These are phyloP conservation scores for Progne subis DNA, from an alignment of 2,113 vertebrate genomes.

Conservation along the genomic window DNA sequence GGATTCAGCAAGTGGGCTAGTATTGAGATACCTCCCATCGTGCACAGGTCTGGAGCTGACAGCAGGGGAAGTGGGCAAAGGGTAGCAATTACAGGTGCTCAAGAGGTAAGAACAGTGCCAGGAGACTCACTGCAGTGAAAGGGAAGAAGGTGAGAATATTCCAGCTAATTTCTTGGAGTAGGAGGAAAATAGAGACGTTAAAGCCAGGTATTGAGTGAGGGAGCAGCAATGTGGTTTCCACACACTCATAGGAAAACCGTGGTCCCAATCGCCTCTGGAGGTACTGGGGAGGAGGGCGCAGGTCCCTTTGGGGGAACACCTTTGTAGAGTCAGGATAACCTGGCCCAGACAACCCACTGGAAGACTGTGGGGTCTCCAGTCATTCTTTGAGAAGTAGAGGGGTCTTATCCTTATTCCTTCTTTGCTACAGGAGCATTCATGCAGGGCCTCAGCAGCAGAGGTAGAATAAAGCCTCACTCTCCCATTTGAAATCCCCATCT, in stretches of 20 bases:
- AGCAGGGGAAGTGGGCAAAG: neutral
- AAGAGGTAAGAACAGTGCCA: neutral
- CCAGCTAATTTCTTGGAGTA: neutral
- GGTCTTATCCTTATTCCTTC: neutral
- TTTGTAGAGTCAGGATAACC: neutral
- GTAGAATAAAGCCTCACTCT: neutral
- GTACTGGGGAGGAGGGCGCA: neutral
- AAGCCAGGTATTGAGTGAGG: neutral
- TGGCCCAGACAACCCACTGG: neutral
- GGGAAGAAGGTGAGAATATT: neutral
- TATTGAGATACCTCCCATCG: neutral
- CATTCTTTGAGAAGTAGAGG: neutral
- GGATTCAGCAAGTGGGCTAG: neutral
- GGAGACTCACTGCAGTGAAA: neutral
- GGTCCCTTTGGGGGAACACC: neutral
- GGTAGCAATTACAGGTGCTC: rapidly evolving
- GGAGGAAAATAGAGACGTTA: neutral
- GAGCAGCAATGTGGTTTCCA: neutral
- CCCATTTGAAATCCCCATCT: neutral
- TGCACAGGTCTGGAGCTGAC: neutral
- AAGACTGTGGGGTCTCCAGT: neutral
- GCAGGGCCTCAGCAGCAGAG: neutral
- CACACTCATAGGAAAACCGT: neutral
- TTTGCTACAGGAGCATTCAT: neutral
- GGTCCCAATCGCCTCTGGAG: neutral